Evolutionary conservation across 2,113 vertebrate species (phyloP), one percentile per base, ranked within the genome.

Genomic region (Salvator merianae): DNA sequence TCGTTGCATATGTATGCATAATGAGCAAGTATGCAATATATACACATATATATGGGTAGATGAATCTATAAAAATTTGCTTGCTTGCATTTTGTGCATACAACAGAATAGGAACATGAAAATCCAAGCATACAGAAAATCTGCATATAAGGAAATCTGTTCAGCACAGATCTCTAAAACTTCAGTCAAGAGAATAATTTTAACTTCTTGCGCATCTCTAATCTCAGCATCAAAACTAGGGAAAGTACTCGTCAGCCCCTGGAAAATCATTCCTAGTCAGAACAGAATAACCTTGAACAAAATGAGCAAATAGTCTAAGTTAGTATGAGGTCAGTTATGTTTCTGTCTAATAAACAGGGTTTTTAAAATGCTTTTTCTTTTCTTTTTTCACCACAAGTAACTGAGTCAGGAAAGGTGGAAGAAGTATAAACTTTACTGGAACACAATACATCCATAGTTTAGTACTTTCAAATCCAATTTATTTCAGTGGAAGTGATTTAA

Each of bases 391-490:
- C 38, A 55, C 63, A 83, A 77, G 63, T 47, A 32, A 68, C 43
- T 77, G 43, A 66, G 30, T 16, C 68, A 63, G 40, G 24, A 2
- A 78, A 32, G 28, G 50, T n/a, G 20, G 36, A 43, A 30, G 62
- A 30, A 71, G 69, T 26, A 84, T 78, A 84, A 78, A 71, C 53
- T 69, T 78, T 36, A 84, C 12, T 59, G 30, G 28, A 28, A 30
- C 36, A 40, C 66, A 77, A 71, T 84, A 55, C 22, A 78, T 84
- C 34, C 28, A 69, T 8, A 38, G 55, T 43, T 71, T 78, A 62
- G 66, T 13, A 32, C 50, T 28, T 43, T 78, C 68, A 43, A 43
- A 53, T 84, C 66, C 53, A 55, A 78, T 78, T 69, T 13, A 63
- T 84, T 84, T 77, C 43, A 62, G 18, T 43, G 34, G 75, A 36